Percentiles rank a stretch among this genome's conserved stretches.
Evolutionary conservation across 2,888 invertebrate genomes (phyloP).

Genomic region (Crepidodera aurea): DNA sequence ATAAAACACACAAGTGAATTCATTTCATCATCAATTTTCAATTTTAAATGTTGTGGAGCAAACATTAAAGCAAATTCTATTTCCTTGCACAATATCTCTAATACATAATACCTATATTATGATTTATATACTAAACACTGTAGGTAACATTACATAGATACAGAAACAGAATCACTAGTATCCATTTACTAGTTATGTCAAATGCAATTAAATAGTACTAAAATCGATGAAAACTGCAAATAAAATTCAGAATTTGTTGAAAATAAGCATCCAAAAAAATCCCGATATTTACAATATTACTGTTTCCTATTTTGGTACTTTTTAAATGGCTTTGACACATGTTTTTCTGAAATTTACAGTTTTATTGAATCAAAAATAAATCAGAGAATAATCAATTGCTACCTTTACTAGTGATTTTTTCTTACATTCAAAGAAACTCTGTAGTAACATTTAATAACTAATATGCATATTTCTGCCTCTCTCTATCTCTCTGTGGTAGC

Average conservation of each 20-base stretch:
- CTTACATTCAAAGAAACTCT: no score
- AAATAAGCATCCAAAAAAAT: no score
- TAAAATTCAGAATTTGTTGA: no score
- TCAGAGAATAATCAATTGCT: no score
- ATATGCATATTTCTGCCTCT: conserved; percentile 42
- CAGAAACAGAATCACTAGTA: conserved; percentile 15
- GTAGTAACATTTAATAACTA: neutral
- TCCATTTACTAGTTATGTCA: no score
- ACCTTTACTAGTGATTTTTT: neutral
- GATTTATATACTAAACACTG: conserved; percentile 34
- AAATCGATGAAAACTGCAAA: no score
- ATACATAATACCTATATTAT: conserved; percentile 7
- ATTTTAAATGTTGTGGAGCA: conserved; percentile 38
- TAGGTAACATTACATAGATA: conserved; percentile 23
- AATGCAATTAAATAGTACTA: no score
- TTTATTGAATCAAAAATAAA: no score
- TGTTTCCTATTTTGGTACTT: no score
- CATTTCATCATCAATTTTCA: conserved; percentile 30
- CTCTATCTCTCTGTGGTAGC: conserved; percentile 45
- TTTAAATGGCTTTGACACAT: no score
- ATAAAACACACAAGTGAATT: conserved; percentile 37
- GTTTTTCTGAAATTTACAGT: no score
- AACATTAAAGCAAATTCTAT: conserved; percentile 29
- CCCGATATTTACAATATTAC: no score
- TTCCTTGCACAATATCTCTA: conserved; percentile 31